Evolutionary conservation across 2,113 vertebrate genomes (phyloP).

Genomic region (Centropristis striata): DNA sequence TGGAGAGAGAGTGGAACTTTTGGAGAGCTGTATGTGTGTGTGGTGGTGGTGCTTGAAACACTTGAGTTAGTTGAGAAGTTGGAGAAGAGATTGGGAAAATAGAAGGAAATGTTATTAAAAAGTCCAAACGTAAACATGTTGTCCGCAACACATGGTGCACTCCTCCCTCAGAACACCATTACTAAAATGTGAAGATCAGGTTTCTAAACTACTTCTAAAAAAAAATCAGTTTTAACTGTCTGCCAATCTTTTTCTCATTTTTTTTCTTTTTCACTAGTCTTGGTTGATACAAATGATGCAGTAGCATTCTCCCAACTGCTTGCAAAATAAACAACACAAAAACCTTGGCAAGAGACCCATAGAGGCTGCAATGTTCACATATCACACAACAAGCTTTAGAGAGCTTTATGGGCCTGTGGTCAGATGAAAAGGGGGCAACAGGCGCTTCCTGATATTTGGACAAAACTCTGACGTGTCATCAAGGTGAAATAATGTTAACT

Average conservation of each 20-base stretch:
- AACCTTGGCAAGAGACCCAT: background rate
- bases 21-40: conserved; percentile 16
- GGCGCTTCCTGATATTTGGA: background rate
- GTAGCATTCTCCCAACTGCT: background rate
- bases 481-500: too few species aligned
- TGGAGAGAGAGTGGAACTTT: conserved; percentile 25
- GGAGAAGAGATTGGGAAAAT: conserved; percentile 37
- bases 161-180: background rate
- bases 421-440: background rate
- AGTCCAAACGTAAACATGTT: conserved; percentile 24
- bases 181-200: conserved; percentile 22
- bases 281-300: background rate
- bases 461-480: background rate
- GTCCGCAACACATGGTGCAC: conserved; percentile 21
- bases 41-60: background rate
- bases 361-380: background rate
- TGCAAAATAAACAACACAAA: background rate
- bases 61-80: conserved; percentile 9
- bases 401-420: background rate
- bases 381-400: background rate
- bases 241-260: background rate
- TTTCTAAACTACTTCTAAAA: conserved; percentile 13
- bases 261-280: background rate
- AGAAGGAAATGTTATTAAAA: conserved; percentile 2
- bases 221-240: background rate